A percentile compares a stretch with the other conserved stretches of the same genome.
Evolutionary conservation across 2,888 invertebrate species (phyloP).

Genomic region (Hetaerina titia): DNA sequence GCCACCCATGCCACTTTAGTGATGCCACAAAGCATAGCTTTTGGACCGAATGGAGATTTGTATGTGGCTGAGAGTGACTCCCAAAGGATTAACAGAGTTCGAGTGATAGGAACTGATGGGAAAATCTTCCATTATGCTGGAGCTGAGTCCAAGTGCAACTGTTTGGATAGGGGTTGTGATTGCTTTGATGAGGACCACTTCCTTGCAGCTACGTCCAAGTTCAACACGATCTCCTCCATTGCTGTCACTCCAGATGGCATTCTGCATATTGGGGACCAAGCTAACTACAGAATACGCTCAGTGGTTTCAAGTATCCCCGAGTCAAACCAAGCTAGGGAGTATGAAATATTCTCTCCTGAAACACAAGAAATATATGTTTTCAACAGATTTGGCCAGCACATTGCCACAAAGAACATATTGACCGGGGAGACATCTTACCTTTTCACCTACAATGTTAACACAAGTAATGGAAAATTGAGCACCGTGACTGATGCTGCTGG

Average conservation of each 20-base stretch:
- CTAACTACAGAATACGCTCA: conserved; percentile 90
- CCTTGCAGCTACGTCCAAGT: conserved; percentile 94
- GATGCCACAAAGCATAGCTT: conserved; percentile 96
- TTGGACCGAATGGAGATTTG: conserved; percentile 93
- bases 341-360: conserved; percentile 96
- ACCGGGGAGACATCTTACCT: conserved; percentile 95
- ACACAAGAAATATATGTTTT: conserved; percentile 97
- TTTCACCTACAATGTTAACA: conserved; percentile 97
- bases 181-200: conserved; percentile 96
- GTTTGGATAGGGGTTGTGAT: conserved; percentile 93
- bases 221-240: conserved; percentile 95
- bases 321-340: conserved; percentile 89
- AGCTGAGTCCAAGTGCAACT: conserved; percentile 95
- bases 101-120: conserved; percentile 95
- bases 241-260: conserved; percentile 96
- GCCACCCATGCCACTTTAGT: conserved; percentile 94
- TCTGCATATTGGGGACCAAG: conserved; percentile 97
- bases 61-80: conserved; percentile 98
- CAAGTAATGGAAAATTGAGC: conserved; percentile 95
- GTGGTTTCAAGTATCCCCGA: conserved; percentile 94
- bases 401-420: conserved; percentile 95
- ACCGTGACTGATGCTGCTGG: conserved; percentile 96
- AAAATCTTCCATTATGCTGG: conserved; percentile 96
- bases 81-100: conserved; percentile 93
- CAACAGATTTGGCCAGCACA: conserved; percentile 96